These are phyloP conservation scores for Prolemur simus DNA, from an alignment of 2,113 vertebrate genomes.

Conservation along the genomic window DNA sequence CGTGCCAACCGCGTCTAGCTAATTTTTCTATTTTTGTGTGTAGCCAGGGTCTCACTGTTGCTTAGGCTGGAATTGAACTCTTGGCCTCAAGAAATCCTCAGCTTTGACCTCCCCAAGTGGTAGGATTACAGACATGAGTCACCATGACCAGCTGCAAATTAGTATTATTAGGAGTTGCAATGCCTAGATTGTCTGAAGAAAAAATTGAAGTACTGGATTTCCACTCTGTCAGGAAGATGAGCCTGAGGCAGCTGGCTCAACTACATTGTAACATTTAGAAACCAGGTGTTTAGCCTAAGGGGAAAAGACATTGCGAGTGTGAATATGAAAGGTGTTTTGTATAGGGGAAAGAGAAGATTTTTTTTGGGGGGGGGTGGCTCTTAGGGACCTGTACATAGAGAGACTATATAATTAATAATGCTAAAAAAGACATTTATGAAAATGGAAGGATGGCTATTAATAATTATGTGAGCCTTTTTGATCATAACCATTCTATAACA, in stretches of 20 bases:
- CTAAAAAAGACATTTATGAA: not conserved
- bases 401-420: not conserved
- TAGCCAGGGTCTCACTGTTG: too few species aligned
- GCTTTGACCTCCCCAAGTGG: too few species aligned
- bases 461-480: not conserved
- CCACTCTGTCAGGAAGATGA: not conserved
- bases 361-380: not conserved
- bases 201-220: not conserved
- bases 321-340: not conserved
- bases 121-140: too few species aligned
- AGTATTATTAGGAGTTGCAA: not conserved
- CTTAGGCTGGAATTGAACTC: too few species aligned
- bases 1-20: too few species aligned
- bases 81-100: too few species aligned
- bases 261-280: not conserved
- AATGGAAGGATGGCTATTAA: not conserved
- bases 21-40: too few species aligned
- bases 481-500: not conserved
- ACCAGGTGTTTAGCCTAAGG: not conserved
- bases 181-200: not conserved
- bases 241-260: not conserved
- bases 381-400: not conserved
- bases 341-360: not conserved
- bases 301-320: not conserved
- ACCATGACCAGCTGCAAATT: not conserved